Conservation (phyloP, 2,113 vertebrate species). For the Salvelinus fontinalis region DNA sequence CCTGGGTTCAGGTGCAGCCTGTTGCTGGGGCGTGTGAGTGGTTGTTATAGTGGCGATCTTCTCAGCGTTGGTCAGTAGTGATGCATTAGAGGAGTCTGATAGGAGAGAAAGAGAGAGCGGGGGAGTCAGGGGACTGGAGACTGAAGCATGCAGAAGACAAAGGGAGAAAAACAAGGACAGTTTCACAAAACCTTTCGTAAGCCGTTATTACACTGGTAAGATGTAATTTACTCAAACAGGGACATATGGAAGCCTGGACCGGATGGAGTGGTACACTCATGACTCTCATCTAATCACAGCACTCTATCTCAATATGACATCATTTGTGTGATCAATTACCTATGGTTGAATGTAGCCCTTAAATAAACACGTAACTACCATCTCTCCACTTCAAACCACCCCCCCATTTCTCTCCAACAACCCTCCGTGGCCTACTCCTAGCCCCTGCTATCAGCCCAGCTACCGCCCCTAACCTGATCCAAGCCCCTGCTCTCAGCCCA, state of each 20-base stretch:
- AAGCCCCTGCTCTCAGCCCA: neutral
- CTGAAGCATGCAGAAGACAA: neutral
- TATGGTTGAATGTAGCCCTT: too few relatives aligned
- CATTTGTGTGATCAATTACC: too few relatives aligned
- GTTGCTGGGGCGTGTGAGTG: slow-evolving; percentile 91
- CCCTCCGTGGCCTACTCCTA: neutral
- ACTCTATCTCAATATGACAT: slow-evolving; percentile 10
- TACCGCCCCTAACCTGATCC: neutral
- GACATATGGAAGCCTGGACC: too few relatives aligned
- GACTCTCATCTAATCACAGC: neutral
- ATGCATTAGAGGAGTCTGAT: slow-evolving; percentile 94
- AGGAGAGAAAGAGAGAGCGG: slow-evolving; percentile 15
- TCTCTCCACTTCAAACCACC: neutral
- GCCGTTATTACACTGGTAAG: neutral
- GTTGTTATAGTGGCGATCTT: slow-evolving; percentile 99
- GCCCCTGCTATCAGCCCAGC: neutral
- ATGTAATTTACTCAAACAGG: too few relatives aligned
- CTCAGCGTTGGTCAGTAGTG: slow-evolving; percentile 97
- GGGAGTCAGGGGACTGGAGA: neutral
- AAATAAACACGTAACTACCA: slow-evolving; percentile 14
- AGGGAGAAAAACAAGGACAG: neutral
- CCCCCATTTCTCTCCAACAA: slow-evolving; percentile 2
- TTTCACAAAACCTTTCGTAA: neutral
- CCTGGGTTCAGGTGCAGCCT: slow-evolving; percentile 86
- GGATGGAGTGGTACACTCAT: too few relatives aligned